Base-by-base conservation (phyloP, 2,888 invertebrate species). In the Linnaemya vulpina region DNA sequence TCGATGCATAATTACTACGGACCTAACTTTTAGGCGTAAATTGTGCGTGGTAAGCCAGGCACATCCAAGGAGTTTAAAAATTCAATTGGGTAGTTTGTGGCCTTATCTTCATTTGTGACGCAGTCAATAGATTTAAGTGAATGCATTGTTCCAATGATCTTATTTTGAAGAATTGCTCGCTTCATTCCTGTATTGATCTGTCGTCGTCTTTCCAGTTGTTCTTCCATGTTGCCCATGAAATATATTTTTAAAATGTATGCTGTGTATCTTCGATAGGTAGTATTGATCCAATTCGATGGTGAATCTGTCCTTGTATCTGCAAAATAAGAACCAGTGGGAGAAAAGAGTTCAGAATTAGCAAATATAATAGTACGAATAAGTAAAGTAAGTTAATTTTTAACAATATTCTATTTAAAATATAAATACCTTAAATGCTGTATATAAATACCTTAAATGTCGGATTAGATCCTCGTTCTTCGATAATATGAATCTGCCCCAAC, bases 111-210 rank as follows among this genome's bases (percentile, higher is more conserved):
- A n/a, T n/a, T n/a, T n/a, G n/a, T n/a, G n/a, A n/a, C n/a, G n/a
- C n/a, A n/a, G n/a, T n/a, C n/a, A n/a, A n/a, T n/a, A n/a, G n/a
- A n/a, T n/a, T n/a, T n/a, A n/a, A n/a, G n/a, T n/a, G n/a, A n/a
- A n/a, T n/a, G n/a, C n/a, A n/a, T n/a, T n/a, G n/a, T n/a, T n/a
- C n/a, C n/a, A n/a, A n/a, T n/a, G n/a, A n/a, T n/a, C n/a, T n/a
- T n/a, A n/a, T 35, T 8, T 35, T 35, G 35, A 35, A 35, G 35
- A 35, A 35, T 35, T 35, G 35, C 35, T 35, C 35, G 35, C 35
- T 35, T 35, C 35, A 35, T 17, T 60, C 87, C 86, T 65, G 86
- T 87, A 43, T 71, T 77, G 46, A 13, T 3, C n/a, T 8, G n/a
- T 3, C 78, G 80, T 71, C 87, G 88, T n/a, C 25, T 30, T 35